A percentile compares a stretch with the other conserved stretches of the same genome.
These are phyloP conservation scores for Gouania willdenowi DNA, from an alignment of 2,797 vertebrate genomes.

Conservation along the genomic window DNA sequence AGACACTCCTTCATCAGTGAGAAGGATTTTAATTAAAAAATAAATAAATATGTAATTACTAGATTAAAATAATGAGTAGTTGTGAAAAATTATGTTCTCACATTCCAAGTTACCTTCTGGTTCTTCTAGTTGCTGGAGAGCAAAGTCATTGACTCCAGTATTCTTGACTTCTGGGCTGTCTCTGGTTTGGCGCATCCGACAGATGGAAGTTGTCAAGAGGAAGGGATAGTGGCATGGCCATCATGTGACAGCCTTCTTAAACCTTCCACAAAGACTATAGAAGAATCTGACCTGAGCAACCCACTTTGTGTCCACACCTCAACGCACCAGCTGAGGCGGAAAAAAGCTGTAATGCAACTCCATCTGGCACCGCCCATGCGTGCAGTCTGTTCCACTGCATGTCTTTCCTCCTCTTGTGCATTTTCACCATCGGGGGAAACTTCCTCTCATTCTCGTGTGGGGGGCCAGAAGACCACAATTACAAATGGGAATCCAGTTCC, in stretches of 20 bases:
- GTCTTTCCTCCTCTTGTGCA: background rate
- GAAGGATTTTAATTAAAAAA: too few relatives aligned
- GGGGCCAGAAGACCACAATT: background rate
- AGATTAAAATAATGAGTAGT: too few relatives aligned
- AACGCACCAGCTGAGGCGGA: constrained; percentile 62
- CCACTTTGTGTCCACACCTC: constrained; percentile 16
- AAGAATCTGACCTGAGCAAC: background rate
- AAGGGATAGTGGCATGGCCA: constrained; percentile 36
- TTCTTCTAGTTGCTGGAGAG: constrained; percentile 54
- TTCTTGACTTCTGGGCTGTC: constrained; percentile 66
- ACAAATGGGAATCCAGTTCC: background rate
- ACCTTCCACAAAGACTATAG: background rate
- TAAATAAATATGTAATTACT: too few relatives aligned
- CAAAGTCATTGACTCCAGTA: constrained; percentile 57
- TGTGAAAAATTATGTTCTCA: too few relatives aligned
- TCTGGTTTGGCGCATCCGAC: constrained; percentile 49
- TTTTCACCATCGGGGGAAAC: constrained; percentile 1
- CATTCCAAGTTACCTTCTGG: background rate
- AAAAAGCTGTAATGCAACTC: constrained; percentile 65
- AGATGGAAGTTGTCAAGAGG: constrained; percentile 4
- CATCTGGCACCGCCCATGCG: constrained; percentile 33
- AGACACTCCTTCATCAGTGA: constrained; percentile 72
- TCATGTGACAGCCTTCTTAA: constrained; percentile 74
- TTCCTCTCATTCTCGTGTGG: background rate
- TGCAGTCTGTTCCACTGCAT: background rate